Base-by-base conservation (phyloP, 1,140 invertebrate genomes). In the Drosophila nasuta region DNA sequence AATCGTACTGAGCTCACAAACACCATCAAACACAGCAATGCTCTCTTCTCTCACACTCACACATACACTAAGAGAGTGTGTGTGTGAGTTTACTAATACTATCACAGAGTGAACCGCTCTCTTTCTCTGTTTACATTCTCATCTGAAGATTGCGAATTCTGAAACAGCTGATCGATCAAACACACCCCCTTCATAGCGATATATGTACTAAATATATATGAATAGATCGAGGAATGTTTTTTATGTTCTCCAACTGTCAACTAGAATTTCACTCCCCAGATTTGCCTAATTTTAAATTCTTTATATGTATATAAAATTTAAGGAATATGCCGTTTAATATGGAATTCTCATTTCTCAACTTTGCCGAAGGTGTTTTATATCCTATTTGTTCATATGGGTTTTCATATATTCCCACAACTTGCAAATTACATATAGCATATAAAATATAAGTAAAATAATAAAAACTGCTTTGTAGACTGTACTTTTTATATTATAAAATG, bases 61-160 rank as follows among this genome's bases (percentile, higher is more conserved):
- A 30, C 52, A 28, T n/a, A 4, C 43, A 45, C 8, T 43, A 68
- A 48, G 20, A 41, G 5, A 7, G 35, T 38, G 35, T 2, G 10
- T 52, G 60, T 54, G 11, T 68, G 7, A 1, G 30, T 13, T 56
- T 20, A 79, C 82, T 33, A 76, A 81, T 35, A 86, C 82, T 7
- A 76, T 0, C 10, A 11, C 15, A 48, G 11, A 48, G 10, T 5
- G 1, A 0, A 6, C 10, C 20, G 65, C 74, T 57, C 77, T 83
- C 69, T 65, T 65, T 82, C 82, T 86, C 76, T 82, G 72, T 82
- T 87, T 79, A 71, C 48, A 38, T 67, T 62, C 57, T 33, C n/a
- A 54, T 20, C n/a, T 49, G 25, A 30, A 41, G 6, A 13, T 62
- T 35, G 30, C 30, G 28, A 49, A 33, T 6, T 46, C 45, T 5